Evolutionary conservation across 2,888 invertebrate species (phyloP).

Genomic region (Drosophila nr. fundita): DNA sequence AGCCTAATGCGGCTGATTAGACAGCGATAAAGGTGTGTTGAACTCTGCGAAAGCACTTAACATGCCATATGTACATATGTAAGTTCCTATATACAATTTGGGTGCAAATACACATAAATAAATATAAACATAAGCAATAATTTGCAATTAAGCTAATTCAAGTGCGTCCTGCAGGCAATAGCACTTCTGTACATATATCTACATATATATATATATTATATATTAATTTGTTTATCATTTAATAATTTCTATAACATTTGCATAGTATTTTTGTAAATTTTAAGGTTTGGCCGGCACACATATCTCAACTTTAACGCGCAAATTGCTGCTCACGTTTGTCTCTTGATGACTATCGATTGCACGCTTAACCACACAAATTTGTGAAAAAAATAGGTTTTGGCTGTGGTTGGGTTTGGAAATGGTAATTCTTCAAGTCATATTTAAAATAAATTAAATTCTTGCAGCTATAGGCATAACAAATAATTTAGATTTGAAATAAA

Average conservation of each 20-base stretch:
- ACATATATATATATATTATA: background rate
- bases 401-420: background rate
- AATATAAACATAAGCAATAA: background rate
- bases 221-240: background rate
- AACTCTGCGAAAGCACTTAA: conserved; percentile 59
- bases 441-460: background rate
- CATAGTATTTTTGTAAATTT: background rate
- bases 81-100: background rate
- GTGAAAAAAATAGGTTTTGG: background rate
- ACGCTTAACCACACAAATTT: background rate
- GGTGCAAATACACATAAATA: background rate
- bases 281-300: background rate
- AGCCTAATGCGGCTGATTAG: conserved; percentile 49
- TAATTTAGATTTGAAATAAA: background rate
- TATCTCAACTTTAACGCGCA: conserved; percentile 9
- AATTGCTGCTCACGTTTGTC: conserved; percentile 2
- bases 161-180: background rate
- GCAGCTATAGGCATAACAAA: background rate
- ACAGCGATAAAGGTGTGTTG: conserved; percentile 71
- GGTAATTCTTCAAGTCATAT: background rate
- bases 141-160: background rate
- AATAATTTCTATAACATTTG: background rate
- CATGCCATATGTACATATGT: conserved; percentile 1
- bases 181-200: background rate
- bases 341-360: conserved; percentile 13